These are phyloP conservation scores for Trichechus manatus DNA, from an alignment of 2,113 vertebrate species.

Conservation along the genomic window DNA sequence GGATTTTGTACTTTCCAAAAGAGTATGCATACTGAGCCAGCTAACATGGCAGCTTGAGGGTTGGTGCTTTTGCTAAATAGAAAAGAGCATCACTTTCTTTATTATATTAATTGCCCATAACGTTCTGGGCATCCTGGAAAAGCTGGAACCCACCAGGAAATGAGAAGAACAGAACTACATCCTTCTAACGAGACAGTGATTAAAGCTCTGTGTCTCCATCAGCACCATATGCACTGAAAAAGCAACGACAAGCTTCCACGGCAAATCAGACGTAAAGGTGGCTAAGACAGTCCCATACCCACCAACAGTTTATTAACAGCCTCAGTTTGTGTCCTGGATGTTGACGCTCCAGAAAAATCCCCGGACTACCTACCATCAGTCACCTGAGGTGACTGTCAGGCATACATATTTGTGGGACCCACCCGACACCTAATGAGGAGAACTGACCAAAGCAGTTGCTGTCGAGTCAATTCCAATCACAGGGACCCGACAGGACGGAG, in stretches of 20 bases:
- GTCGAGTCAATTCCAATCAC: too few relatives aligned
- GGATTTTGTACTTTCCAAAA: conserved; percentile 42
- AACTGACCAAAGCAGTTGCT: background rate
- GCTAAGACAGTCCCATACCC: background rate
- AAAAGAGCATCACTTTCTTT: background rate
- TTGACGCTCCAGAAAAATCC: background rate
- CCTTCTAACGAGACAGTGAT: conserved; percentile 41
- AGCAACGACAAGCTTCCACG: background rate
- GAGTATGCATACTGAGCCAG: background rate
- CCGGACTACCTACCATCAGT: background rate
- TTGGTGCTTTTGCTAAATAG: conserved; percentile 18
- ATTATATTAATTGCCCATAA: conserved; percentile 36
- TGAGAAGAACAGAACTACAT: background rate
- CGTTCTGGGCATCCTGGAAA: background rate
- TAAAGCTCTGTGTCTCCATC: background rate
- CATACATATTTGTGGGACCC: background rate
- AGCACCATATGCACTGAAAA: background rate
- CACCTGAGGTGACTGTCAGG: background rate
- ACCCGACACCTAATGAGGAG: background rate
- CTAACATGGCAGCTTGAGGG: background rate
- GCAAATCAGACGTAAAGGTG: background rate
- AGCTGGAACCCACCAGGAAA: background rate
- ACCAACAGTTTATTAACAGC: background rate
- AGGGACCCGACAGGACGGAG: too few relatives aligned
- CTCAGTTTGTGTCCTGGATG: background rate